Evolutionary conservation across 2,888 invertebrate genomes (phyloP).

Genomic region (Drosophila atripex): DNA sequence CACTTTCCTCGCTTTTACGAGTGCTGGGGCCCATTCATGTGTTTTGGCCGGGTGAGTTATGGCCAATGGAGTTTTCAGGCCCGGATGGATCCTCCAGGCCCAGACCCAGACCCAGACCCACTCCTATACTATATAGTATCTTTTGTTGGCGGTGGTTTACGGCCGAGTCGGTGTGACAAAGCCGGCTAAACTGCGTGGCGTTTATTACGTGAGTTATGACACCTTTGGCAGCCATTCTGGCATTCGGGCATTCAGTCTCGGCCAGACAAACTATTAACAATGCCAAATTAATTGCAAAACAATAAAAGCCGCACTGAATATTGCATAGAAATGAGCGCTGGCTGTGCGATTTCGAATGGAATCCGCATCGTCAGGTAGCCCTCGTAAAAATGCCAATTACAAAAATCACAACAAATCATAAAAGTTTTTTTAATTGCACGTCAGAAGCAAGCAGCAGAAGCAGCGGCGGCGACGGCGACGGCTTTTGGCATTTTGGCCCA

Average conservation of each 20-base stretch:
- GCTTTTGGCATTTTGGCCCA: slow-evolving; percentile 40
- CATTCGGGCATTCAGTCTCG: slow-evolving; percentile 15
- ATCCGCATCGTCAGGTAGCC: slow-evolving; percentile 53
- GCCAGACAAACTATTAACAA: slow-evolving; percentile 59
- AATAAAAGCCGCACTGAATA: slow-evolving; percentile 62
- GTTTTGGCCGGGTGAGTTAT: slow-evolving; percentile 73
- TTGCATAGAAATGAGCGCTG: slow-evolving; percentile 55
- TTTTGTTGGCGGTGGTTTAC: slow-evolving; percentile 52
- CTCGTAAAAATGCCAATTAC: slow-evolving; percentile 66
- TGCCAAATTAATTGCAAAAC: slow-evolving; percentile 64
- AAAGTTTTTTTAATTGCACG: slow-evolving; percentile 63
- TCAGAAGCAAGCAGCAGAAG: slow-evolving; percentile 1
- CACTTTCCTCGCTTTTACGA: slow-evolving; percentile 63
- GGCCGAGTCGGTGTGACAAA: slow-evolving; percentile 60
- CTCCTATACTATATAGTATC: slow-evolving; percentile 18
- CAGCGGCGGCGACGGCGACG: slow-evolving; percentile 26
- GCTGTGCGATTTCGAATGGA: slow-evolving; percentile 22
- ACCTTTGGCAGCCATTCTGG: slow-evolving; percentile 48
- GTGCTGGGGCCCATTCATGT: slow-evolving; percentile 62
- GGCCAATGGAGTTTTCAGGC: slow-evolving; percentile 52
- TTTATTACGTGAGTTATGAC: slow-evolving; percentile 69
- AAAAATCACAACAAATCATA: slow-evolving; percentile 73
- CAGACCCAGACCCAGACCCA: neutral
- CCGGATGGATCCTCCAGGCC: neutral
- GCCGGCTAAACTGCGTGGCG: slow-evolving; percentile 50